A percentile compares a stretch with the other conserved stretches of the same genome.
phyloP scores from a whole-genome alignment of 2,797 vertebrate genomes.

The Scyliorhinus canicula region DNA sequence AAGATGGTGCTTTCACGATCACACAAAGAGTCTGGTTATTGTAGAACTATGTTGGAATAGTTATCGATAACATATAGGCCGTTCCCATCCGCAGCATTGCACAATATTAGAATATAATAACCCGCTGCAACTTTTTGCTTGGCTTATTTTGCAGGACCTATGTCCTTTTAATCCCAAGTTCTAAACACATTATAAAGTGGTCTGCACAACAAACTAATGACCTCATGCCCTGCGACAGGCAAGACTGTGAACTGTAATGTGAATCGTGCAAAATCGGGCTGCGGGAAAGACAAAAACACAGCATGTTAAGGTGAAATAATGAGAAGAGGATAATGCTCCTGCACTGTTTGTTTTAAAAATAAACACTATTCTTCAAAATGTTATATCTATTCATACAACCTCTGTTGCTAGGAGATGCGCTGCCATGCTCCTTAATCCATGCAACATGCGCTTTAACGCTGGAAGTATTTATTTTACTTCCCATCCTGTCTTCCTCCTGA shows the following conservation, averaged over 20 bases:
- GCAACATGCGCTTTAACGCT: constrained; percentile 8
- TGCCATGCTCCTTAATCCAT: background rate
- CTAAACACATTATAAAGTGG: background rate
- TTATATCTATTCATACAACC: background rate
- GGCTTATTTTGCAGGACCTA: background rate
- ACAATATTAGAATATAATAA: background rate
- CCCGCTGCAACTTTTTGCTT: background rate
- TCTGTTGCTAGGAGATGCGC: constrained; percentile 26
- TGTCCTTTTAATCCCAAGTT: background rate
- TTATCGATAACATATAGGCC: background rate
- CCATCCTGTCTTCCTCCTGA: background rate
- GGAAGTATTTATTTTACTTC: constrained; percentile 26
- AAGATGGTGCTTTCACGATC: background rate
- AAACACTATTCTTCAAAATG: background rate
- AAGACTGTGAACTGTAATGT: background rate
- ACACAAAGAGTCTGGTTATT: background rate
- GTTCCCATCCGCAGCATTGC: background rate
- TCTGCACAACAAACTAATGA: background rate
- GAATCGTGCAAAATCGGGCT: background rate
- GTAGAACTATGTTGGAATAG: background rate
- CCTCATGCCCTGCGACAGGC: background rate
- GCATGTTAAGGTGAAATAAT: background rate
- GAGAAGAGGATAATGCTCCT: background rate
- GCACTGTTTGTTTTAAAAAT: background rate
- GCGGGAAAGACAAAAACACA: constrained; percentile 15